Evolutionary conservation across 2,113 vertebrate genomes (phyloP).

Genomic region (Pseudolaguvia tuberculata): DNA sequence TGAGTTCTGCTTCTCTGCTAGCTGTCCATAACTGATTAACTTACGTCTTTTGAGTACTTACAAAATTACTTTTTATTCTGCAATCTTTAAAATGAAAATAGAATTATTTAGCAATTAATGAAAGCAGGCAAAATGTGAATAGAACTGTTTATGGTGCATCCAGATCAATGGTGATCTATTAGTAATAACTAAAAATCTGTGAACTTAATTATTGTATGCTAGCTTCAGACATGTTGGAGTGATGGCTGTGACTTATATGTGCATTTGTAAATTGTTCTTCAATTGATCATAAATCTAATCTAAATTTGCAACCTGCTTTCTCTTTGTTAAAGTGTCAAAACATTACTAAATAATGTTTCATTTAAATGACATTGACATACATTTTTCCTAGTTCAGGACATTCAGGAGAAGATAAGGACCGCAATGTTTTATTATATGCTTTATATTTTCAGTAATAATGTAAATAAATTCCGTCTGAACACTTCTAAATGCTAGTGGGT

Average conservation of each 20-base stretch:
- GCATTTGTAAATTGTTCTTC: slow-evolving; percentile 5
- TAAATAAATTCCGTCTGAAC: slow-evolving; percentile 9
- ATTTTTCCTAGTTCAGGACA: neutral
- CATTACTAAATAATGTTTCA: neutral
- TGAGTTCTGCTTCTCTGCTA: no score
- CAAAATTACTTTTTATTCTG: no score
- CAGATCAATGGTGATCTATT: no score
- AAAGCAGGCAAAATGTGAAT: no score
- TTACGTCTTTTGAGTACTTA: no score
- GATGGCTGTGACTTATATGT: slow-evolving; percentile 3
- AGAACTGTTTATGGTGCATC: no score
- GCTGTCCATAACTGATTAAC: no score
- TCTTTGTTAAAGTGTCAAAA: neutral
- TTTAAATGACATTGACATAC: no score
- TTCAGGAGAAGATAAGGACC: neutral
- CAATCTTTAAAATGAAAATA: no score
- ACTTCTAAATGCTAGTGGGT: neutral
- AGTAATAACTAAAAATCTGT: slow-evolving; percentile 24
- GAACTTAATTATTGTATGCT: slow-evolving; percentile 58
- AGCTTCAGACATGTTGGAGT: neutral
- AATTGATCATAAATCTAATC: neutral
- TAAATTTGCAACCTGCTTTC: slow-evolving; percentile 2
- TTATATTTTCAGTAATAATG: neutral
- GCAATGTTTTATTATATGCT: slow-evolving; percentile 1
- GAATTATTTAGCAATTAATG: no score